Evolutionary conservation across 2,797 vertebrate genomes (phyloP).

Genomic region (Poecilia wingei): DNA sequence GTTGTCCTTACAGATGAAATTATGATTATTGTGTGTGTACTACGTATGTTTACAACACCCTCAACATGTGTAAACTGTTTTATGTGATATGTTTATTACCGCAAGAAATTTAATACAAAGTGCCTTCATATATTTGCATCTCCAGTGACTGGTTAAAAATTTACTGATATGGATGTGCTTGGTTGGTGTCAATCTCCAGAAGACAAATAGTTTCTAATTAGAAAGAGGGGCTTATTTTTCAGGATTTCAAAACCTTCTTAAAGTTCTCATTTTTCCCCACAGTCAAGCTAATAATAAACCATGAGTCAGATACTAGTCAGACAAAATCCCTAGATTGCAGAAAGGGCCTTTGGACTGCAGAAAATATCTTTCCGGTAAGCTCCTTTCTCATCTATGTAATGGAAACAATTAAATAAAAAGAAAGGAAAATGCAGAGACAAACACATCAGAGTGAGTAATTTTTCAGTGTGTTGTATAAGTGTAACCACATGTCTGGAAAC

Average conservation of each 20-base stretch:
- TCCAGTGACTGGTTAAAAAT: not conserved
- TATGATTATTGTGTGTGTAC: not conserved
- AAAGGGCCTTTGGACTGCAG: slow-evolving; percentile 16
- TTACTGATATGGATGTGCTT: not conserved
- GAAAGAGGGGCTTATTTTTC: not conserved
- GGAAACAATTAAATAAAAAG: slow-evolving; percentile 72
- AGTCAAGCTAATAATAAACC: slow-evolving; percentile 15
- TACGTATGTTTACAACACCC: not conserved
- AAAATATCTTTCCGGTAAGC: slow-evolving; percentile 25
- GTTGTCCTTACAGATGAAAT: slow-evolving; percentile 6
- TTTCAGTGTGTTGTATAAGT: slow-evolving; percentile 74
- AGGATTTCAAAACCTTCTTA: not conserved
- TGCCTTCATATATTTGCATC: not conserved
- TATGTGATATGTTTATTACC: not conserved
- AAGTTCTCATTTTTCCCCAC: not conserved
- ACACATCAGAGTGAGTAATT: slow-evolving; percentile 68
- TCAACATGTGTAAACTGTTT: not conserved
- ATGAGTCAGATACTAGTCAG: slow-evolving; percentile 12
- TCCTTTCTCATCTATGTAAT: slow-evolving; percentile 62
- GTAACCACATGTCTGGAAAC: slow-evolving; percentile 76
- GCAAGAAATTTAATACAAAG: not conserved
- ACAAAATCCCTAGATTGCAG: slow-evolving; percentile 12
- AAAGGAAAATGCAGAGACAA: slow-evolving; percentile 65
- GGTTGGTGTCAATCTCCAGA: not conserved
- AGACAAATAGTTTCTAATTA: not conserved